phyloP scores from a whole-genome alignment of 2,888 invertebrate genomes.

The Conops quadrifasciatus region DNA sequence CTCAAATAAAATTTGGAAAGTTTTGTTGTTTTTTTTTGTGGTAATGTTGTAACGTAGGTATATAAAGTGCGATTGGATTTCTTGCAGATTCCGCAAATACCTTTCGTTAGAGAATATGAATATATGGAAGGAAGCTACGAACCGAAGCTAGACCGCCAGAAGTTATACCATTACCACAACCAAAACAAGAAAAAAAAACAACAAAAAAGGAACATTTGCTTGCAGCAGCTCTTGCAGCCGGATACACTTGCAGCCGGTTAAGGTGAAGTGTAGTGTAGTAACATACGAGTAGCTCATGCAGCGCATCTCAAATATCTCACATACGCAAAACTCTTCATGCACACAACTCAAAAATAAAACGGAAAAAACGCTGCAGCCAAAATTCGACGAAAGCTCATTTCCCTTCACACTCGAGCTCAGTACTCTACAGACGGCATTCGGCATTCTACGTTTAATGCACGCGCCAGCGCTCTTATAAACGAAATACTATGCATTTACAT shows the following conservation, averaged over 20 bases:
- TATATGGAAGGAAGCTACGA: constrained; percentile 17
- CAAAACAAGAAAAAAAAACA: constrained; percentile 7
- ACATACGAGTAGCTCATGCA: constrained; percentile 26
- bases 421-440: constrained; percentile 3
- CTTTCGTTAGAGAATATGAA: not conserved
- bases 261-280: not conserved
- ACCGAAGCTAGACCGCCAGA: constrained; percentile 16
- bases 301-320: constrained; percentile 18
- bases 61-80: no score
- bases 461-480: not conserved
- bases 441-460: not conserved
- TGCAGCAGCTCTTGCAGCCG: constrained; percentile 22
- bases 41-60: no score
- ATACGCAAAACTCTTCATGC: constrained; percentile 34
- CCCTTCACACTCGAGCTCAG: constrained; percentile 12
- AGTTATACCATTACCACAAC: constrained; percentile 25
- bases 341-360: constrained; percentile 12
- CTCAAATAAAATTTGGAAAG: constrained; percentile 10
- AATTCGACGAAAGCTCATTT: not conserved
- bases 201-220: not conserved
- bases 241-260: constrained; percentile 25
- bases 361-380: not conserved
- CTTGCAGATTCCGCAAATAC: not conserved
- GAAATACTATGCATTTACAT: not conserved
- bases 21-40: constrained; percentile 8